Percentiles rank a stretch among this genome's conserved stretches.
These are phyloP conservation scores for Celastrina argiolus DNA, from an alignment of 2,888 invertebrate species.

Conservation along the genomic window DNA sequence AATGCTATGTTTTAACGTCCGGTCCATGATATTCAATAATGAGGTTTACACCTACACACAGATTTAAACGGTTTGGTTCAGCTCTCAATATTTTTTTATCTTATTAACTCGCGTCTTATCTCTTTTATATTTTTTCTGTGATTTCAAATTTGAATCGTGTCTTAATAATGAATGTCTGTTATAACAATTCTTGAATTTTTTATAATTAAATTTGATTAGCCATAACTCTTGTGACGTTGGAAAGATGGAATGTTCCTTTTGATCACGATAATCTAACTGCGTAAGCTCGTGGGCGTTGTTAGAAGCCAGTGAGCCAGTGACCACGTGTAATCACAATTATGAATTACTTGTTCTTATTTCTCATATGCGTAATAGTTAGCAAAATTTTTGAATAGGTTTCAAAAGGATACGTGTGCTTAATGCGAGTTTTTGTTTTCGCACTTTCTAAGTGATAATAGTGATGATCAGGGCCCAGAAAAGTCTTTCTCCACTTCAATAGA, in stretches of 20 bases:
- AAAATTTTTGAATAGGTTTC: too few relatives aligned
- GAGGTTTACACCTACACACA: conserved; percentile 4
- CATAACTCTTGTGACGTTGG: conserved; percentile 1
- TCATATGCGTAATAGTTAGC: background rate
- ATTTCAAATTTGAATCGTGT: background rate
- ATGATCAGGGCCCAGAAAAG: too few relatives aligned
- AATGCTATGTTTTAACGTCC: background rate
- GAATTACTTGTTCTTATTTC: background rate
- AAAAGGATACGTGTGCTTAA: too few relatives aligned
- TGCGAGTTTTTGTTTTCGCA: too few relatives aligned
- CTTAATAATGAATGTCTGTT: background rate
- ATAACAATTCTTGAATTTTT: background rate
- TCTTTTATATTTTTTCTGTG: background rate
- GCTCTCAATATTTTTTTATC: background rate
- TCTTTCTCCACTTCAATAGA: too few relatives aligned
- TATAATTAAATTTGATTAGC: conserved; percentile 10
- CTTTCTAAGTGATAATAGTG: too few relatives aligned
- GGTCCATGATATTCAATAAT: background rate
- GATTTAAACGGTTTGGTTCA: background rate
- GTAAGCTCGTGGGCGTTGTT: conserved; percentile 4
- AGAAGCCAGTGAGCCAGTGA: conserved; percentile 11
- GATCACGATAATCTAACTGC: conserved; percentile 8
- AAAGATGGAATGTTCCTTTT: conserved; percentile 2
- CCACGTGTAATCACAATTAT: background rate
- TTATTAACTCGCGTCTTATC: conserved; percentile 5